Evolutionary conservation across 2,797 vertebrate genomes (phyloP), one percentile per base, ranked within the genome.

Genomic region (Helicolenus hilgendorfi): DNA sequence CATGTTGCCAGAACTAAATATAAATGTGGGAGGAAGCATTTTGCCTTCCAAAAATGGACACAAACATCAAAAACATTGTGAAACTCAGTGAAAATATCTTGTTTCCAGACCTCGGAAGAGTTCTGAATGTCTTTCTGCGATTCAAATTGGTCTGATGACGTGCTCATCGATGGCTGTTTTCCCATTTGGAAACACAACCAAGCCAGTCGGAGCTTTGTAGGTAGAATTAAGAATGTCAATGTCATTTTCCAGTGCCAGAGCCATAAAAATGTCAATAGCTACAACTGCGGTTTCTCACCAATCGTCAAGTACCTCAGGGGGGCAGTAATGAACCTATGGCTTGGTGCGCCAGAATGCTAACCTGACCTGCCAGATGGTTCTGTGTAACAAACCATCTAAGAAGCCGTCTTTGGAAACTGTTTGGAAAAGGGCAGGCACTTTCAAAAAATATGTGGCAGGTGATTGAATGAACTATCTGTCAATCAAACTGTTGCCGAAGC

Each of bases 1-100:
- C 56, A 26, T 82, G 75, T 35, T 62, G 27, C 68, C 64, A 45
- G n/a, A 59, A 56, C 29, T 79, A 41, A 18, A 78, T 67, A 62
- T 76, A 55, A 72, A 81, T 36, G 53, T 27, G 18, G 49, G 59
- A 27, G 5, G 56, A 33, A 63, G 31, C 1, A 31, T 74, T 60
- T 36, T 14, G 7, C 4, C 2, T 1, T 3, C 55, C 7, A 20
- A 63, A 63, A 41, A 20, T 49, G 5, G n/a, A 69, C 26, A 60
- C 20, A 49, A 36, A 60, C 36, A 41, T 79, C 13, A 35, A 55
- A 20, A 69, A 60, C 22, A 26, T 10, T 53, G 22, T n/a, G 56
- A 75, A 64, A 79, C 35, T 5, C 2, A 35, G 7, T 70, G 11
- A 20, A 65, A 45, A 15, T 45, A 29, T 49, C 11, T 15, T 27